A percentile compares a stretch with the other conserved stretches of the same genome.
These are phyloP conservation scores for Metalampra italica DNA, from an alignment of 2,888 invertebrate species.

Conservation along the genomic window DNA sequence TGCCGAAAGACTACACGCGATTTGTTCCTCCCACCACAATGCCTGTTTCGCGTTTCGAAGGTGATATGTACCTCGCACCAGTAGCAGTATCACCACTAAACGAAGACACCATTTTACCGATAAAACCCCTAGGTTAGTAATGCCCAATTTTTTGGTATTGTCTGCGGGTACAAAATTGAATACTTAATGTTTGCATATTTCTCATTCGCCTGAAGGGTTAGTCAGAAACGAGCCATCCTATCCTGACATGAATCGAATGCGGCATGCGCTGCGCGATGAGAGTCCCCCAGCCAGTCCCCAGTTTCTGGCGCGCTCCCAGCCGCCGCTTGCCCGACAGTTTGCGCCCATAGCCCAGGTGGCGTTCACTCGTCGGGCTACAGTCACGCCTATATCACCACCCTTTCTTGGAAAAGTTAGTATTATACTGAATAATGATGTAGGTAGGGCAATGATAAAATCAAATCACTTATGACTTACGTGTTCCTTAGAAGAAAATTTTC, in stretches of 20 bases:
- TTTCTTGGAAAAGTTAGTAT: slow-evolving; percentile 34
- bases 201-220: background rate
- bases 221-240: background rate
- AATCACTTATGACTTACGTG: background rate
- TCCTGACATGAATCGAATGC: background rate
- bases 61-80: slow-evolving; percentile 20
- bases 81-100: slow-evolving; percentile 16
- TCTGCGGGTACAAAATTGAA: background rate
- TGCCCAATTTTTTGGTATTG: no score
- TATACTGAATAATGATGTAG: background rate
- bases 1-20: slow-evolving; percentile 48
- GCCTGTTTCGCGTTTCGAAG: slow-evolving; percentile 16
- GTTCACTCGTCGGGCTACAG: slow-evolving; percentile 38
- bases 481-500: slow-evolving; percentile 11
- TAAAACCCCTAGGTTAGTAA: slow-evolving; percentile 22
- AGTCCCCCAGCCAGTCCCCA: slow-evolving; percentile 59
- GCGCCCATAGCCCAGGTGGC: slow-evolving; percentile 59
- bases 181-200: background rate
- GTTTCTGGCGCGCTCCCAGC: slow-evolving; percentile 40
- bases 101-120: slow-evolving; percentile 10
- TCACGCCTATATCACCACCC: slow-evolving; percentile 41
- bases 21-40: slow-evolving; percentile 50
- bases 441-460: background rate
- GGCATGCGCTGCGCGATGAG: slow-evolving; percentile 48
- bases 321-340: slow-evolving; percentile 40